These are phyloP conservation scores for Drosophila melanogaster DNA, from an alignment of 1,140 invertebrate species.

Conservation along the genomic window DNA sequence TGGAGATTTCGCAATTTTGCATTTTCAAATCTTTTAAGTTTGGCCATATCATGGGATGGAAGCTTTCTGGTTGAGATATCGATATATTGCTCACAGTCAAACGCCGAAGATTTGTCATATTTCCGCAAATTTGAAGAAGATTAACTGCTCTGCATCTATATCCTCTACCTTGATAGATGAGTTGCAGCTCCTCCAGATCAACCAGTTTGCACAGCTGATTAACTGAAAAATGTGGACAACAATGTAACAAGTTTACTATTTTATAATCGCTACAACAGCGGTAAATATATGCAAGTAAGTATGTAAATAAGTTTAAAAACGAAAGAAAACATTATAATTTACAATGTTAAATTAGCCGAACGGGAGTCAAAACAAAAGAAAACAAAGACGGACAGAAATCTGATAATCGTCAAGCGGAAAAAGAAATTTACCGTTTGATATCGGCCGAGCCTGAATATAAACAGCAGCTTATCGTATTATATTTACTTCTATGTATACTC, in stretches of 20 bases:
- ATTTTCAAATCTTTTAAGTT: background rate
- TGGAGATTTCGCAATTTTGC: slow-evolving; percentile 5
- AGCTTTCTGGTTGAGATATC: background rate
- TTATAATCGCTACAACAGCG: no score
- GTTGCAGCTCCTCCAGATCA: background rate
- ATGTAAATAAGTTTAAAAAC: no score
- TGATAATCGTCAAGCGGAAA: background rate
- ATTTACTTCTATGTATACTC: background rate
- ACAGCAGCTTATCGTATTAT: slow-evolving; percentile 3
- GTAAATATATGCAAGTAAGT: no score
- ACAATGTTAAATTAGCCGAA: background rate
- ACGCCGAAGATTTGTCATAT: slow-evolving; percentile 3
- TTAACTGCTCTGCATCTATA: slow-evolving; percentile 6
- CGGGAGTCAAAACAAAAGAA: slow-evolving; percentile 1
- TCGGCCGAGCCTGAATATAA: background rate
- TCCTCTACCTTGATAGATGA: slow-evolving; percentile 1
- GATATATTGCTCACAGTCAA: slow-evolving; percentile 3
- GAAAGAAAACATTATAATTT: no score
- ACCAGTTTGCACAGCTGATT: slow-evolving; percentile 5
- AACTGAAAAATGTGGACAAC: background rate
- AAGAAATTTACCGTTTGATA: background rate
- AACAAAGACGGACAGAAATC: background rate
- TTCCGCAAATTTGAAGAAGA: slow-evolving; percentile 3
- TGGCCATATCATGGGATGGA: slow-evolving; percentile 8
- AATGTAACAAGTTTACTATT: background rate